These are phyloP conservation scores for Sisyra terminalis DNA, from an alignment of 2,888 invertebrate genomes.

Conservation along the genomic window DNA sequence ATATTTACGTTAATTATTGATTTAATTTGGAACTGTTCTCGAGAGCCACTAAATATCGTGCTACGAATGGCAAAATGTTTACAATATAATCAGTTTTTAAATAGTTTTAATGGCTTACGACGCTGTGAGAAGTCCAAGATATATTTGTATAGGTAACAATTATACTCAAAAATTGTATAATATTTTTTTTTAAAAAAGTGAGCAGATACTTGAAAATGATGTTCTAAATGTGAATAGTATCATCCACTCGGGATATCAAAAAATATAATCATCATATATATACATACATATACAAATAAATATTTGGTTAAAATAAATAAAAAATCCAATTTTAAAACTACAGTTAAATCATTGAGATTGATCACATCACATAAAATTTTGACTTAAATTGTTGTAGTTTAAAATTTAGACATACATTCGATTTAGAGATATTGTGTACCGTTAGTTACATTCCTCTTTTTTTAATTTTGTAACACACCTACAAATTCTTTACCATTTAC, in stretches of 20 bases:
- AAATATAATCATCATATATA: slow-evolving; percentile 7
- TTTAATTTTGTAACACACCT: too few species aligned
- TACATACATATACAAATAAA: slow-evolving; percentile 7
- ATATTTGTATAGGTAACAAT: neutral
- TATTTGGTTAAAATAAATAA: slow-evolving; percentile 8
- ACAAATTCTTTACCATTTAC: too few species aligned
- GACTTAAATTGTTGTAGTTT: slow-evolving; percentile 3
- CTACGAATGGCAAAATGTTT: slow-evolving; percentile 3
- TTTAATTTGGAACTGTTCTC: slow-evolving; percentile 1
- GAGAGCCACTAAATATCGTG: slow-evolving; percentile 1
- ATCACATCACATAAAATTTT: slow-evolving; percentile 8
- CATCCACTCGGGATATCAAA: slow-evolving; percentile 8
- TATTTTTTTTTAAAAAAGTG: slow-evolving; percentile 2
- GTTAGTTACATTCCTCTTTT: slow-evolving; percentile 16
- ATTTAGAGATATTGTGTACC: slow-evolving; percentile 27
- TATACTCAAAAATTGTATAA: slow-evolving; percentile 7
- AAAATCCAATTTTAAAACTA: slow-evolving; percentile 3
- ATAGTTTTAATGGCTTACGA: too few species aligned
- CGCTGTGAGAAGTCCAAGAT: too few species aligned
- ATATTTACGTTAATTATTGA: neutral
- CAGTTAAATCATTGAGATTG: slow-evolving; percentile 6
- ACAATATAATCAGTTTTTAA: neutral
- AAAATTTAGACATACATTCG: slow-evolving; percentile 16
- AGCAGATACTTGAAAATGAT: slow-evolving; percentile 8
- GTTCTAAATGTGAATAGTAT: slow-evolving; percentile 4